phyloP scores from a whole-genome alignment of 2,797 vertebrate species.

The Rhabdomys pumilio region DNA sequence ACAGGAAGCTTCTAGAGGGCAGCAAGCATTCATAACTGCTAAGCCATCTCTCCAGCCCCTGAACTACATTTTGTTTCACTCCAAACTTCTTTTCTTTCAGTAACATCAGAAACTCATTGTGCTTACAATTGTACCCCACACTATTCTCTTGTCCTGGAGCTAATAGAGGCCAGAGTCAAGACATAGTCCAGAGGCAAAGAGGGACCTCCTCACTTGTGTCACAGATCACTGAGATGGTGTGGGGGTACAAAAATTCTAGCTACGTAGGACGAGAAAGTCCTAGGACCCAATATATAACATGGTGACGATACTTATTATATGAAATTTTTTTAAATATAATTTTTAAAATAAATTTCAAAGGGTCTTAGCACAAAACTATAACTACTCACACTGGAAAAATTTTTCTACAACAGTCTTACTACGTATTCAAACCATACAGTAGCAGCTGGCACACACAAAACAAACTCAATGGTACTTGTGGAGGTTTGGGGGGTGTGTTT shows the following conservation, averaged over 20 bases:
- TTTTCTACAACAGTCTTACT: neutral
- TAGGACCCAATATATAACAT: neutral
- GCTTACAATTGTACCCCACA: neutral
- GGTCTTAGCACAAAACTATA: neutral
- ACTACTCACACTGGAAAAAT: neutral
- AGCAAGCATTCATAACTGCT: neutral
- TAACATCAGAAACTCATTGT: neutral
- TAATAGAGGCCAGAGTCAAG: neutral
- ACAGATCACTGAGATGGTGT: neutral
- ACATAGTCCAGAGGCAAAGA: neutral
- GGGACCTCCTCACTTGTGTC: no score
- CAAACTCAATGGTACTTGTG: neutral
- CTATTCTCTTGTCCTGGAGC: neutral
- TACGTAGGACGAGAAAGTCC: neutral
- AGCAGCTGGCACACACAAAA: neutral
- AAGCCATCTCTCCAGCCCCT: neutral
- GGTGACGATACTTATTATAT: neutral
- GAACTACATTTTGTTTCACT: neutral
- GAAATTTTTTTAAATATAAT: neutral
- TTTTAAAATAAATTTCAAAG: neutral
- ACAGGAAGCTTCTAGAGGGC: neutral
- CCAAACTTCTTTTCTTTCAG: neutral
- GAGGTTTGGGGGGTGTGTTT: neutral
- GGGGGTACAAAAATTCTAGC: neutral
- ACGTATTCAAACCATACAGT: neutral